Conservation (phyloP, 2,113 vertebrate species). For the Takifugu flavidus region DNA sequence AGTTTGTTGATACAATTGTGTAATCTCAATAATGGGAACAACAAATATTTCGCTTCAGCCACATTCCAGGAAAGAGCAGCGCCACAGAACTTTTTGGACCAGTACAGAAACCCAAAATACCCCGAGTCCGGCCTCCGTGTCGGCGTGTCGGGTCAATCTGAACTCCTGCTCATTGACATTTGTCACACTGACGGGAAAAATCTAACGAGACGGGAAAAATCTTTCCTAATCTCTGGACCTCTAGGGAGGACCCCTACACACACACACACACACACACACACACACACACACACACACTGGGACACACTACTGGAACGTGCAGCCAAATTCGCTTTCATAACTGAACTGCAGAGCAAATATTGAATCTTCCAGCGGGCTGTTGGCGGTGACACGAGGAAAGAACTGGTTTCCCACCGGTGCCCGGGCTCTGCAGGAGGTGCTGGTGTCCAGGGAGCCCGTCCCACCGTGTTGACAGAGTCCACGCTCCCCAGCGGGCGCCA, state of each 20-base stretch:
- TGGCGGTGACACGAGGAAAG: background rate
- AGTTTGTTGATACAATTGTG: too few species aligned
- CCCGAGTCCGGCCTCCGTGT: background rate
- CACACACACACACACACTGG: background rate
- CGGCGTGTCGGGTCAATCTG: conserved; percentile 34
- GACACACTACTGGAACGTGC: background rate
- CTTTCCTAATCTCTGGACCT: background rate
- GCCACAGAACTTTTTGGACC: too few species aligned
- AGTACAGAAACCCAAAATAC: too few species aligned
- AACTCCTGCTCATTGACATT: conserved; percentile 21
- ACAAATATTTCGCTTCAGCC: too few species aligned
- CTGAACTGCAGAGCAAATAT: conserved; percentile 66
- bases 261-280: too few species aligned
- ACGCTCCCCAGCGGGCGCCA: too few species aligned
- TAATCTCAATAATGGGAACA: too few species aligned
- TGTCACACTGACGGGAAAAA: conserved; percentile 39
- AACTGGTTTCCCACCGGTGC: too few species aligned
- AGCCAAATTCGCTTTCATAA: conserved; percentile 33
- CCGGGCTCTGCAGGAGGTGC: background rate
- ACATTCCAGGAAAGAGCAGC: too few species aligned
- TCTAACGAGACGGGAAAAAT: background rate
- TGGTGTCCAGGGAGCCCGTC: conserved; percentile 1
- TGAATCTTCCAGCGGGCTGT: conserved; percentile 55
- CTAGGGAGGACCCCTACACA: background rate
- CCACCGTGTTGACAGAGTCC: conserved; percentile 1